Percentiles rank a stretch among this genome's conserved stretches.
phyloP scores from a whole-genome alignment of 2,113 vertebrate genomes.

The Amphilophus citrinellus region DNA sequence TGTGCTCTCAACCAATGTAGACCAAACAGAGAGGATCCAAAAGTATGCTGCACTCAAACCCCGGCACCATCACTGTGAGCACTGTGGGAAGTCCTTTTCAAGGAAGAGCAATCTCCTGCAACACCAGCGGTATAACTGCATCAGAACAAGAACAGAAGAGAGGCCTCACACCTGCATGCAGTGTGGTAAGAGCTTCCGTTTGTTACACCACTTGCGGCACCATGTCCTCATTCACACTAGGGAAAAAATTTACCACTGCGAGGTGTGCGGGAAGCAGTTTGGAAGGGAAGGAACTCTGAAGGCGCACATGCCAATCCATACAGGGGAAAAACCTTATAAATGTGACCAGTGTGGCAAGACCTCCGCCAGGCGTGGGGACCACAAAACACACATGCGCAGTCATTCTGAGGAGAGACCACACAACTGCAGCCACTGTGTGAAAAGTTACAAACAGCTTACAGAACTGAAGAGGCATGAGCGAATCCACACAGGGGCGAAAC shows the following conservation, averaged over 20 bases:
- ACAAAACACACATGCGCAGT: conserved; percentile 26
- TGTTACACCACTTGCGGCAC: conserved; percentile 1
- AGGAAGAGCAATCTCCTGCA: not conserved
- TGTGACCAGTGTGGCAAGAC: conserved; percentile 35
- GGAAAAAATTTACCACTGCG: conserved; percentile 22
- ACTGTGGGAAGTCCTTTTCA: conserved; percentile 24
- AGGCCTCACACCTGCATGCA: conserved; percentile 15
- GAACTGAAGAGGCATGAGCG: conserved; percentile 27
- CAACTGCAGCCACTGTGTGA: not conserved
- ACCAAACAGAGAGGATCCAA: not conserved
- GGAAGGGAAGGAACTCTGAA: conserved; percentile 13
- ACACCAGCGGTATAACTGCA: conserved; percentile 30
- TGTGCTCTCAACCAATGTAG: fast-evolving
- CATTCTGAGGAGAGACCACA: conserved; percentile 43
- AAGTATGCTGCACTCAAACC: not conserved
- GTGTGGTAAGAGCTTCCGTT: conserved; percentile 28
- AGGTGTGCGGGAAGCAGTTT: conserved; percentile 34
- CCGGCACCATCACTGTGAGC: not conserved
- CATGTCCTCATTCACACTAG: conserved; percentile 34
- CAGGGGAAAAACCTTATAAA: conserved; percentile 12
- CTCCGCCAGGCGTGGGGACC: conserved; percentile 23
- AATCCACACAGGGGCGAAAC: conserved; percentile 38
- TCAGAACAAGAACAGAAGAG: not conserved
- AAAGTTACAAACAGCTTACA: conserved; percentile 10
- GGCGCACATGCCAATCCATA: conserved; percentile 19